Evolutionary conservation across 2,888 invertebrate genomes (phyloP).

Genomic region (Eristalis tenax): DNA sequence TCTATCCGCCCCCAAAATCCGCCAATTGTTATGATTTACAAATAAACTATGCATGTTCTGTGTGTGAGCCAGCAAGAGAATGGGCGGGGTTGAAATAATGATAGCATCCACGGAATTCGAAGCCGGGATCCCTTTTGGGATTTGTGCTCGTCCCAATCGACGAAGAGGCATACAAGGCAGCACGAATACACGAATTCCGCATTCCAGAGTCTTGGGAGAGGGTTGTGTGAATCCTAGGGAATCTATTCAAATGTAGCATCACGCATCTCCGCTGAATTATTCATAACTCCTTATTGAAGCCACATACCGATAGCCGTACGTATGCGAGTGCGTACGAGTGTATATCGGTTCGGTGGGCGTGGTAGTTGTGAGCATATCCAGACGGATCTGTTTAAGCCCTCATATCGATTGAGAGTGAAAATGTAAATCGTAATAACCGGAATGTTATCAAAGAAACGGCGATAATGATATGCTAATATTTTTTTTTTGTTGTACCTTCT

Average conservation of each 20-base stretch:
- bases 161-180: background rate
- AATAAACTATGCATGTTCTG: conserved; percentile 56
- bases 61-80: background rate
- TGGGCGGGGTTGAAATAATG: conserved; percentile 36
- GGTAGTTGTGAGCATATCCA: conserved; percentile 16
- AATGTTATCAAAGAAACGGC: conserved; percentile 54
- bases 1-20: background rate
- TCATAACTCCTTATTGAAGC: conserved; percentile 48
- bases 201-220: conserved; percentile 29
- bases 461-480: conserved; percentile 60
- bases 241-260: conserved; percentile 64
- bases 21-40: conserved; percentile 66
- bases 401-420: conserved; percentile 62
- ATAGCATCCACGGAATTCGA: conserved; percentile 56
- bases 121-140: conserved; percentile 35
- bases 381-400: conserved; percentile 57
- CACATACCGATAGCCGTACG: background rate
- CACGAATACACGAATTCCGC: conserved; percentile 38
- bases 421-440: conserved; percentile 57
- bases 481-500: conserved; percentile 34
- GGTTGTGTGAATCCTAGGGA: conserved; percentile 26
- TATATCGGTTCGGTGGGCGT: background rate
- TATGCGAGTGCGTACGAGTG: background rate
- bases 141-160: conserved; percentile 44
- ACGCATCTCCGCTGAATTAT: conserved; percentile 70